These are phyloP conservation scores for Oscheius sp. DNA, from an alignment of 2,888 invertebrate genomes.

Conservation along the genomic window DNA sequence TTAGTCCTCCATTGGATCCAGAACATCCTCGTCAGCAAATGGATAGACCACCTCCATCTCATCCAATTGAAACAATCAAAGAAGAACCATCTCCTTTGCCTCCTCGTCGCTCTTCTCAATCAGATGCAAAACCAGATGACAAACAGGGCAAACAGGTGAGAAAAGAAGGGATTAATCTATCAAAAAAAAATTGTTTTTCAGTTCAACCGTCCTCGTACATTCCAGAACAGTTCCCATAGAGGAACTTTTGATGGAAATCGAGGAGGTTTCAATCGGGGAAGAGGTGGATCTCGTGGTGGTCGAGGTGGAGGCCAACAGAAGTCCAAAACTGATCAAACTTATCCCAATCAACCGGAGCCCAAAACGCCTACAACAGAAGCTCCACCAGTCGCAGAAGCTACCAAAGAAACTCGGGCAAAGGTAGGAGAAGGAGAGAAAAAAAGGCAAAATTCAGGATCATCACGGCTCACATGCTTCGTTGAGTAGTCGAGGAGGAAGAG, in stretches of 20 bases:
- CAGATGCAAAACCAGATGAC: background rate
- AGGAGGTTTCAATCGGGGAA: background rate
- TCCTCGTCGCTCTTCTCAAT: background rate
- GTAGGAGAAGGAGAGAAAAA: background rate
- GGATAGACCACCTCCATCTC: background rate
- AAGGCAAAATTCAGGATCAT: slow-evolving; percentile 6
- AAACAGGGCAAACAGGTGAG: background rate
- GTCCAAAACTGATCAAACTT: too few relatives aligned
- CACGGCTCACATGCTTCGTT: slow-evolving; percentile 26
- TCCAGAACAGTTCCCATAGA: background rate
- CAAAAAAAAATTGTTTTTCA: background rate
- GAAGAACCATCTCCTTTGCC: slow-evolving; percentile 3
- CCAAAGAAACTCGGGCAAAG: background rate
- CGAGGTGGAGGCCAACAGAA: slow-evolving; percentile 16
- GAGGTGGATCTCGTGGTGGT: slow-evolving; percentile 7
- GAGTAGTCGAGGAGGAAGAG: background rate
- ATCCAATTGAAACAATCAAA: slow-evolving; percentile 13
- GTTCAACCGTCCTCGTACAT: background rate
- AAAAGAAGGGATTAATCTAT: background rate
- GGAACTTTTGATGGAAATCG: background rate
- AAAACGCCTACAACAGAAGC: background rate
- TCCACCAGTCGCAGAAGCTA: background rate
- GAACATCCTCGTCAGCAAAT: background rate
- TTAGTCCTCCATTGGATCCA: slow-evolving; percentile 19
- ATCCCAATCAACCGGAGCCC: too few relatives aligned